phyloP scores from a whole-genome alignment of 2,113 vertebrate species.

The Myocastor coypus region DNA sequence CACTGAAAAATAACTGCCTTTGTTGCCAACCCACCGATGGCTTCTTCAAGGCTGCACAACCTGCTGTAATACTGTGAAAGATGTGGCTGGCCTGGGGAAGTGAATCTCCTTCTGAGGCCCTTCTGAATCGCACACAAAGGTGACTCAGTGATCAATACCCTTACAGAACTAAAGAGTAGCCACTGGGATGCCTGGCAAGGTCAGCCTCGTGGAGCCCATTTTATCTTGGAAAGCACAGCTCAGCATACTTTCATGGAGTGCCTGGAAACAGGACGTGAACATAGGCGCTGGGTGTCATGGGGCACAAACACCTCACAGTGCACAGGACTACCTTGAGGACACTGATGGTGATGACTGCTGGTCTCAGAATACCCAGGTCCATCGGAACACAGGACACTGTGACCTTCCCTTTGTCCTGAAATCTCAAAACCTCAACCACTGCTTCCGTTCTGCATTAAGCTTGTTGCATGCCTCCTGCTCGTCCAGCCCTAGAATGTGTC shows the following conservation, averaged over 20 bases:
- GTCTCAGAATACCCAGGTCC: rapidly evolving
- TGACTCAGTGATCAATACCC: background rate
- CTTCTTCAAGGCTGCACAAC: background rate
- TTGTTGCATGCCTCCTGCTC: background rate
- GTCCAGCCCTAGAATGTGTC: background rate
- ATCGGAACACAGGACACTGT: rapidly evolving
- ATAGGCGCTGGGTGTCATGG: background rate
- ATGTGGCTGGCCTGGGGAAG: background rate
- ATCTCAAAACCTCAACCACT: background rate
- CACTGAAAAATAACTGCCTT: background rate
- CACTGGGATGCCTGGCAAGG: too few species aligned
- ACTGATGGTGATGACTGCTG: rapidly evolving
- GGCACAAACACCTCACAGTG: background rate
- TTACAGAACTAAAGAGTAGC: background rate
- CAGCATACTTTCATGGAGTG: background rate
- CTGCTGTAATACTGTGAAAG: background rate
- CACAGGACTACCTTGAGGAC: rapidly evolving
- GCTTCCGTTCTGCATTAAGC: rapidly evolving
- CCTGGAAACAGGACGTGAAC: background rate
- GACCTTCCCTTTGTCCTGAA: background rate
- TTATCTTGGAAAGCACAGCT: background rate
- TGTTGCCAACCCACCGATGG: background rate
- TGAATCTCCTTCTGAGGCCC: background rate
- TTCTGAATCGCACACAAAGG: background rate
- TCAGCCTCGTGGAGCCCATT: background rate